Evolutionary conservation across 2,797 vertebrate genomes (phyloP), one percentile per base, ranked within the genome.

Genomic region (Brotula barbata): DNA sequence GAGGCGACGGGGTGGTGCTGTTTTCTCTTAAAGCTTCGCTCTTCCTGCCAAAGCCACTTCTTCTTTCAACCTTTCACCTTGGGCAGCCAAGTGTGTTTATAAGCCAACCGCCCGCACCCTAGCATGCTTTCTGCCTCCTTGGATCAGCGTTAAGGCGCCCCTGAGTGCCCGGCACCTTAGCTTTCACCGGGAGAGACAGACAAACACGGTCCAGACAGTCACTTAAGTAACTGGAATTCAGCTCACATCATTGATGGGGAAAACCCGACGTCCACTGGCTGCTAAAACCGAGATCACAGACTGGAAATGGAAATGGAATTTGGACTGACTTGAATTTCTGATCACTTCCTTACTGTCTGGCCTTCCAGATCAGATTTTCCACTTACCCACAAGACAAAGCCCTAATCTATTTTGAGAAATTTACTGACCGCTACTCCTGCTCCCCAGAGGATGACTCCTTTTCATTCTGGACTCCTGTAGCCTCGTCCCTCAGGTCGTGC

Each of bases 41-140:
- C 69, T 58, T 62, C 19, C 68, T 83, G 78, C 72, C 80, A 74
- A 50, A 79, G 75, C 58, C 71, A 64, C 82, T 87, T 61, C 82
- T 87, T 61, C 77, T 75, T 81, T 77, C 62, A 75, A 65, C 80
- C 68, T 53, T 51, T 49, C 68, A 28, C 53, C 73, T 73, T 82
- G 83, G 74, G 75, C 81, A 75, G 75, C 71, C 69, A 52, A 79
- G 68, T 79, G 84, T 83, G 83, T 87, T 85, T 90, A 83, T 81
- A 80, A 76, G 77, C 68, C 71, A 57, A 21, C 64, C 55, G 62
- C 66, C 82, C 64, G 74, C 73, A 49, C 88, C 81, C 70, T 62
- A 69, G 76, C 84, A 78, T 82, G 84, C 83, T 75, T 61, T 31
- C 74, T 86, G 88, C 85, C 88, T 77, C 81, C 59, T 74, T 60